A percentile compares a stretch with the other conserved stretches of the same genome.
Evolutionary conservation across 2,113 vertebrate genomes (phyloP).

Genomic region (Oceanites oceanicus): DNA sequence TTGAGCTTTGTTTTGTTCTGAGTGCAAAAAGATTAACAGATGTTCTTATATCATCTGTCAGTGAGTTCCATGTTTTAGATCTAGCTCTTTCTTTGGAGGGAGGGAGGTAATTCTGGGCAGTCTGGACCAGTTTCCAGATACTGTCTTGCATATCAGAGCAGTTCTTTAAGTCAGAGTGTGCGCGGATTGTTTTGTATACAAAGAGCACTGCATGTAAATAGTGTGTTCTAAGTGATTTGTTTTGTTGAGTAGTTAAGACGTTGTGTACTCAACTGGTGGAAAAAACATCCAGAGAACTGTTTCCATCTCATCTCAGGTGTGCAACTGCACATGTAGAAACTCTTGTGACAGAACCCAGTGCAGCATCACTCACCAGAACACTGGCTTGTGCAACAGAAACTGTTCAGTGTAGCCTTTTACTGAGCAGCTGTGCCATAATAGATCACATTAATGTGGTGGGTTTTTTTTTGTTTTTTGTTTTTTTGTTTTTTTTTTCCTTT

Average conservation of each 20-base stretch:
- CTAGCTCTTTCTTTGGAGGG: neutral
- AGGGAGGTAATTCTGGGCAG: neutral
- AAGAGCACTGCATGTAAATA: neutral
- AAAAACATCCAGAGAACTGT: neutral
- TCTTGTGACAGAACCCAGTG: neutral
- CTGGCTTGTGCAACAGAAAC: neutral
- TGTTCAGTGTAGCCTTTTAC: neutral
- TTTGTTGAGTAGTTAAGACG: neutral
- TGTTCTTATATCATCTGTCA: neutral
- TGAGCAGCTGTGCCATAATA: neutral
- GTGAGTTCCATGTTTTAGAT: neutral
- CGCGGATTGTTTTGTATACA: neutral
- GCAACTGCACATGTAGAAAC: neutral
- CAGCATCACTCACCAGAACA: neutral
- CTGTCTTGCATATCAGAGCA: neutral
- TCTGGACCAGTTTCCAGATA: neutral
- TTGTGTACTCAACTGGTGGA: neutral
- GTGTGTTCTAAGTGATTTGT: neutral
- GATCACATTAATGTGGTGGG: neutral
- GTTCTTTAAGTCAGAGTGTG: neutral
- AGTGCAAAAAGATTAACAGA: neutral
- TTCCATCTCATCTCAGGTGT: neutral
- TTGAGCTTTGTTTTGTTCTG: neutral
- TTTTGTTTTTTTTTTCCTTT: neutral
- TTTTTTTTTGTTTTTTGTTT: no score